Base-by-base conservation (phyloP, 2,888 invertebrate genomes). In the Drosophila limbata region DNA sequence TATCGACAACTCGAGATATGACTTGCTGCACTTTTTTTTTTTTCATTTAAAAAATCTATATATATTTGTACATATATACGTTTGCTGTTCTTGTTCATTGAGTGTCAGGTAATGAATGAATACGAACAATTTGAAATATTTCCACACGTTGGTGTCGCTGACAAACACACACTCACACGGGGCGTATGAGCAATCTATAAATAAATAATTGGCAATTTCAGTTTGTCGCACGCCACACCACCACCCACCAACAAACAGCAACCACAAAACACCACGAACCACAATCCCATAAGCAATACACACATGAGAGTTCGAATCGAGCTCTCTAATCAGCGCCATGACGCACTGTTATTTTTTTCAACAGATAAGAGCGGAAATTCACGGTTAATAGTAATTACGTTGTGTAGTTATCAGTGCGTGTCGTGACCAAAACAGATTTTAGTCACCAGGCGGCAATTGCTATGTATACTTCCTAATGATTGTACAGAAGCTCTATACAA, bases 111-210 rank as follows among this genome's bases (percentile, higher is more conserved):
- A 67, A 73, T 87, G 79, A 81, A 81, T 69, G 82, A 76, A 69
- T 65, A 51, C 21, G 35, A 51, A 62, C 44, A 74, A 77, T 73
- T 69, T 33, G 17, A 64, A 59, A 73, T 66, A 77, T 73, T 77
- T 80, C 53, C 59, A 64, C 56, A 73, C 68, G 21, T 74, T 59
- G 63, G 19, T 48, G 44, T 51, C 52, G 69, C 17, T 52, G 39
- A 19, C 53, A 42, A 42, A 28, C 25, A 25, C 25, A 25, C 25
- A 19, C 53, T 19, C 37, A 37, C 52, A 78, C 60, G 44, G 66
- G 75, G 66, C 82, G 81, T 75, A 81, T 81, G 68, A 39, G 76
- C 69, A 70, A 79, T 84, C 82, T 84, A 83, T 77, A 81, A 79
- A 71, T 88, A 86, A 81, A 69, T 59, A 71, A 64, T 71, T 68